These are phyloP conservation scores for Tetanocera ferruginea DNA, from an alignment of 2,888 invertebrate species.

Conservation along the genomic window DNA sequence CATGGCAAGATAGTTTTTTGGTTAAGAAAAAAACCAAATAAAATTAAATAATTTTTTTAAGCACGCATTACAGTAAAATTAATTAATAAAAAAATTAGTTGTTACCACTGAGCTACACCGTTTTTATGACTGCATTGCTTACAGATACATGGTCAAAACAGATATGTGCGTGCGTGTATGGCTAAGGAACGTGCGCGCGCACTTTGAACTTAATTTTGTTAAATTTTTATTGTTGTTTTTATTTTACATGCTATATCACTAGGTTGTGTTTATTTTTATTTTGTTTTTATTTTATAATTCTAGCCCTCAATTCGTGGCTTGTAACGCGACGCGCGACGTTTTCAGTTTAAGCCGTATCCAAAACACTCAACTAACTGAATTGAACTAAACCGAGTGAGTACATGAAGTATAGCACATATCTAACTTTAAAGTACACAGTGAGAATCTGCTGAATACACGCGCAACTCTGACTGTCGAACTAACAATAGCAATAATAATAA, in stretches of 20 bases:
- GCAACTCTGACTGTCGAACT: neutral
- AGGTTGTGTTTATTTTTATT: neutral
- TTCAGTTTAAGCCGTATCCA: neutral
- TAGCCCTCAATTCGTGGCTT: neutral
- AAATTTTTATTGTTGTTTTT: neutral
- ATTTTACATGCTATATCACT: neutral
- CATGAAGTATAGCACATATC: neutral
- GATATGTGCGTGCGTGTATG: neutral
- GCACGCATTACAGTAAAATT: neutral
- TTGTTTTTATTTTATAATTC: neutral
- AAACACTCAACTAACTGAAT: slow-evolving; percentile 21
- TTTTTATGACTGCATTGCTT: slow-evolving; percentile 7
- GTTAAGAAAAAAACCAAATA: neutral
- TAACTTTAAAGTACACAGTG: neutral
- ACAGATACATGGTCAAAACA: neutral
- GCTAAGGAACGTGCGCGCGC: slow-evolving; percentile 9
- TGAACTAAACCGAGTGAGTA: slow-evolving; percentile 13
- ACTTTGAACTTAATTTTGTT: slow-evolving; percentile 3
- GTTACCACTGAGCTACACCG: neutral
- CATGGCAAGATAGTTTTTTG: neutral
- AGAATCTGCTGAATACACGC: slow-evolving; percentile 23
- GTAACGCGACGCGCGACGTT: neutral
- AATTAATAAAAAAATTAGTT: neutral
- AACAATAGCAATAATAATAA: neutral
- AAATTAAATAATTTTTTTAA: neutral